Conservation (phyloP, 2,888 invertebrate species). For the Ennomos quercinarius region DNA sequence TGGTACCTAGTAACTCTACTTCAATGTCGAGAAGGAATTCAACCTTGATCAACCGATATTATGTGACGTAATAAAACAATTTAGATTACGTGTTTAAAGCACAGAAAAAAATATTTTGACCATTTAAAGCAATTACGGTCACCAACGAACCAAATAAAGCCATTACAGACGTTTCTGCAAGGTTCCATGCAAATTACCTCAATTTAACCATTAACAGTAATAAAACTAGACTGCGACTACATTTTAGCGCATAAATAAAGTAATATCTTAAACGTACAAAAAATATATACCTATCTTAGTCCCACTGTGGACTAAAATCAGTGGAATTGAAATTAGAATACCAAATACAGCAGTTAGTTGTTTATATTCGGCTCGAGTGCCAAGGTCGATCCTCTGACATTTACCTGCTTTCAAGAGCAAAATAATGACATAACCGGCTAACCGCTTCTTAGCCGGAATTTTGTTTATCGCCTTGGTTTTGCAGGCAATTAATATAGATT, state of each 20-base stretch:
- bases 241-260: constrained; percentile 6
- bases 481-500: constrained; percentile 26
- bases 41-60: constrained; percentile 34
- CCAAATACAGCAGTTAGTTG: constrained; percentile 53
- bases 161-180: constrained; percentile 3
- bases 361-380: constrained; percentile 52
- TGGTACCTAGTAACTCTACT: constrained; percentile 12
- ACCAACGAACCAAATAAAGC: constrained; percentile 7
- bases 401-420: constrained; percentile 47
- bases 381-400: constrained; percentile 64
- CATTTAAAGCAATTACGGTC: constrained; percentile 9
- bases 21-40: constrained; percentile 26
- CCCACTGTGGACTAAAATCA: constrained; percentile 19
- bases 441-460: constrained; percentile 29
- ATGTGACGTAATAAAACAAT: constrained; percentile 31
- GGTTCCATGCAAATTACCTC: constrained; percentile 2
- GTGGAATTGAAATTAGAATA: constrained; percentile 48
- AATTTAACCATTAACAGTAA: not conserved
- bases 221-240: constrained; percentile 4
- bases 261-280: constrained; percentile 6
- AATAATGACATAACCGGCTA: constrained; percentile 38
- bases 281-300: constrained; percentile 12
- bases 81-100: not conserved
- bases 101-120: constrained; percentile 10
- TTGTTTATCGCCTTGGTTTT: constrained; percentile 33